Conservation (phyloP, 2,888 invertebrate species). For the Rhingia rostrata region DNA sequence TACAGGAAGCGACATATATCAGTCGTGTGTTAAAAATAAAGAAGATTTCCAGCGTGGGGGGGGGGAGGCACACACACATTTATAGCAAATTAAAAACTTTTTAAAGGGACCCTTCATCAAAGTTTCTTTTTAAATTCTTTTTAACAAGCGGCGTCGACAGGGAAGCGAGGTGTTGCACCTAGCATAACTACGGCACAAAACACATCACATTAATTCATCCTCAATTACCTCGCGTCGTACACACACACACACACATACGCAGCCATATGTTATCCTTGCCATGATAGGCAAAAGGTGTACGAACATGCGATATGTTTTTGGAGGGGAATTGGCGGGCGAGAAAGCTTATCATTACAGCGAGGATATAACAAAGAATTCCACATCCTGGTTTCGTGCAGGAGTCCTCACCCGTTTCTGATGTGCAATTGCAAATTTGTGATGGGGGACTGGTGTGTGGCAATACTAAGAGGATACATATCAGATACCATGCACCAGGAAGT, state of each 20-base stretch:
- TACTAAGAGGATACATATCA: constrained; percentile 4
- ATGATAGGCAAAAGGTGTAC: too few relatives aligned
- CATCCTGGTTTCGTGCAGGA: constrained; percentile 56
- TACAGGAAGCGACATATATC: constrained; percentile 46
- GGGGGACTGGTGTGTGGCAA: neutral
- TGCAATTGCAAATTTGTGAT: constrained; percentile 54
- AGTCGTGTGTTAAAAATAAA: constrained; percentile 27
- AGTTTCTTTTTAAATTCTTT: constrained; percentile 52
- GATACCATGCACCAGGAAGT: constrained; percentile 58
- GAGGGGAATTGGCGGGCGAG: neutral
- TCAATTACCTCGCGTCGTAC: constrained; percentile 58
- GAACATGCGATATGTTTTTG: neutral
- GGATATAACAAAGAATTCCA: constrained; percentile 49
- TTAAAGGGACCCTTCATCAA: constrained; percentile 55
- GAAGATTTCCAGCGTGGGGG: constrained; percentile 36
- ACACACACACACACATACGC: constrained; percentile 11
- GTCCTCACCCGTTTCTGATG: constrained; percentile 48
- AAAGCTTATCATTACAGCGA: constrained; percentile 56
- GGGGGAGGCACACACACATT: constrained; percentile 1
- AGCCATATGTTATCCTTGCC: neutral
- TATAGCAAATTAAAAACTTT: constrained; percentile 11
- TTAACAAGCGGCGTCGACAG: constrained; percentile 8
- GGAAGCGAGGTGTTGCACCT: neutral
- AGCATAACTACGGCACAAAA: neutral
- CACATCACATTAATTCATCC: constrained; percentile 64